A percentile compares a stretch with the other conserved stretches of the same genome.
Evolutionary conservation across 1,140 invertebrate genomes (phyloP).

Genomic region (Meloidogyne exigua): DNA sequence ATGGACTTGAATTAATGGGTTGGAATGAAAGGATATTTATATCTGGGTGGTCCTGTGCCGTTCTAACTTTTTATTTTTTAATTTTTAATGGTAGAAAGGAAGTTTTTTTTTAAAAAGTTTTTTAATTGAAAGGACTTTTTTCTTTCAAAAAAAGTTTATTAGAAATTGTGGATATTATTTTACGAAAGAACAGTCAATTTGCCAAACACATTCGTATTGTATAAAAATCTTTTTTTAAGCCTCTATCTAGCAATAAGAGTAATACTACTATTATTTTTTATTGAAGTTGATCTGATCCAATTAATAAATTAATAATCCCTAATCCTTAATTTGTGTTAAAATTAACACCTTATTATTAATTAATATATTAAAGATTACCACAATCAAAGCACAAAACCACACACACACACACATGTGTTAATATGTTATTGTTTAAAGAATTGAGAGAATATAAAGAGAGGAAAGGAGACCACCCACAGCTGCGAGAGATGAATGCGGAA

Average conservation of each 20-base stretch:
- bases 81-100: background rate
- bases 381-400: background rate
- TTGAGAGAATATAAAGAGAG: background rate
- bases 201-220: too few relatives aligned
- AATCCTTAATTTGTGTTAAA: background rate
- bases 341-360: background rate
- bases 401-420: background rate
- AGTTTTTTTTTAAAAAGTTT: background rate
- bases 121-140: too few relatives aligned
- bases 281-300: too few relatives aligned
- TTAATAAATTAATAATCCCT: too few relatives aligned
- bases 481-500: background rate
- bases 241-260: too few relatives aligned
- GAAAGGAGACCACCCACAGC: background rate
- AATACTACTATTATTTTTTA: too few relatives aligned
- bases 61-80: background rate
- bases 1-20: background rate
- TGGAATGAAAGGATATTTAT: slow-evolving; percentile 1
- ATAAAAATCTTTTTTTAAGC: too few relatives aligned
- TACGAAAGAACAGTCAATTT: too few relatives aligned
- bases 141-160: too few relatives aligned
- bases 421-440: background rate
- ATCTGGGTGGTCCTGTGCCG: background rate
- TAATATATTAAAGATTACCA: background rate
- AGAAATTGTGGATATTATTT: too few relatives aligned